Evolutionary conservation across 2,113 vertebrate species (phyloP), one percentile per base, ranked within the genome.

Genomic region (Salminus brasiliensis): DNA sequence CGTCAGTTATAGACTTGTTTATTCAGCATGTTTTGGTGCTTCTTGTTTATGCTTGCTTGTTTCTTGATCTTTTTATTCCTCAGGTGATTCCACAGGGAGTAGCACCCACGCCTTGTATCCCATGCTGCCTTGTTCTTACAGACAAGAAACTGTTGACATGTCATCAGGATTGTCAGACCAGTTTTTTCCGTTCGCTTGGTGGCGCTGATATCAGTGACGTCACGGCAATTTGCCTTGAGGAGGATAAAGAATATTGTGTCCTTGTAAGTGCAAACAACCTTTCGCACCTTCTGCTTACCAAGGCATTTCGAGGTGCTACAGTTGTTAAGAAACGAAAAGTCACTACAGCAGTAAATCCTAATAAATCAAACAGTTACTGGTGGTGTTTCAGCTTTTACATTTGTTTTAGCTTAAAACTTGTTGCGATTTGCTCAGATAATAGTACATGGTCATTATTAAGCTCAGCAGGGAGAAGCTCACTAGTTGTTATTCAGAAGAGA

Each of bases 91-190:
- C 97, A 21, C 96, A 96, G 75, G 96, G 97, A 0, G 86, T 94
- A 1, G 85, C 91, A 13, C 97, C 96, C 0, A 93, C 91, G 0
- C 96, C 95, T 0, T 98, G 96, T 1, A 92, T 99, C 83, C 96
- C 98, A 12, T 98, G 97, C 89, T 99, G 98, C 89, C 91, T 98
- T 8, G 97, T 99, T 80, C 83, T 98, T 83, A 97, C 97, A 0
- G 92, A 95, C 0, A 84, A 89, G 79, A 95, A 93, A 88, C 88
- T 93, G 84, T 94, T 99, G 81, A 98, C 95, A 0, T 99, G 97
- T 86, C 98, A 99, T 0, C 96, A 99, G 91, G 98, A 99, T 72
- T 98, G 97, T 84, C 97, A 99, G 93, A 99, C 98, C 2, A 96
- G 96, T 88, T 99, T 99, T 90, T 98, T 98, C 89, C 96, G 97